phyloP scores from a whole-genome alignment of 1,140 invertebrate species.

The Hyles vespertilio region DNA sequence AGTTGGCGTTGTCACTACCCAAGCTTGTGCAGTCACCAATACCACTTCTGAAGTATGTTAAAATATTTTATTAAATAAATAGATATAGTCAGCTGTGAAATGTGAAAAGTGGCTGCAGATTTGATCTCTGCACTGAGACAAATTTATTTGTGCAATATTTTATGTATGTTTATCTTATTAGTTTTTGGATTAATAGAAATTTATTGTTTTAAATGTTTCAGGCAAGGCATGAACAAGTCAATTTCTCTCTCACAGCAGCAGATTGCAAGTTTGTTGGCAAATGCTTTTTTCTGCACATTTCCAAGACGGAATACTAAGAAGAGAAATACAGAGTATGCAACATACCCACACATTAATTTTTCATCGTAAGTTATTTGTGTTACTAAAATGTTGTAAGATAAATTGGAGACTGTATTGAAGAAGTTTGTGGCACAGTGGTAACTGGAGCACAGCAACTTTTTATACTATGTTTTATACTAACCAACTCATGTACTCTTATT shows the following conservation, averaged over 20 bases:
- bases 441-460: too few species aligned
- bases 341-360: conserved; percentile 93
- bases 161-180: too few species aligned
- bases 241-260: conserved; percentile 86
- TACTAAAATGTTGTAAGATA: background rate
- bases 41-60: conserved; percentile 77
- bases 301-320: conserved; percentile 85
- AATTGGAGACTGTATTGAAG: too few species aligned
- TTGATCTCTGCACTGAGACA: too few species aligned
- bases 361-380: conserved; percentile 78
- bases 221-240: conserved; percentile 61
- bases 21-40: conserved; percentile 85
- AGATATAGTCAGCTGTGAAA: too few species aligned
- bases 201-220: conserved; percentile 35
- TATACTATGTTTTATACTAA: too few species aligned
- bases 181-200: background rate
- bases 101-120: too few species aligned
- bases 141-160: too few species aligned
- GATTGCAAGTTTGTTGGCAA: conserved; percentile 91
- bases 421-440: too few species aligned
- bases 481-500: background rate
- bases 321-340: conserved; percentile 81
- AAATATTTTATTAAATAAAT: background rate
- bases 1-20: conserved; percentile 87
- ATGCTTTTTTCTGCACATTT: conserved; percentile 98